These are phyloP conservation scores for Streblospio benedicti DNA, from an alignment of 1,140 invertebrate genomes.

Conservation along the genomic window DNA sequence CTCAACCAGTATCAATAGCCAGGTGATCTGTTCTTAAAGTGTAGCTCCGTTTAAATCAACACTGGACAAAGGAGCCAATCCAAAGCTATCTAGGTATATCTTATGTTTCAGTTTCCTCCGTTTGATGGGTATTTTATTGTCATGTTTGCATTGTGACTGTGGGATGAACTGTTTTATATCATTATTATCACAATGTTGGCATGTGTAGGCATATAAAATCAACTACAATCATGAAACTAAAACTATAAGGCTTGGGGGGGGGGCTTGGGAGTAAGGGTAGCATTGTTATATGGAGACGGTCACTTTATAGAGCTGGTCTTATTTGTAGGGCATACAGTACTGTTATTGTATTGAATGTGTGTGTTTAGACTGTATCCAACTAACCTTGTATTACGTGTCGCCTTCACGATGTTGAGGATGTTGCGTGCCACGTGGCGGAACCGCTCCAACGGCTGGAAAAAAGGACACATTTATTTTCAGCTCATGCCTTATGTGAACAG, in stretches of 20 bases:
- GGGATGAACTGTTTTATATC: no score
- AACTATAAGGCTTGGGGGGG: neutral
- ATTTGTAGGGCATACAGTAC: neutral
- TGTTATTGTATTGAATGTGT: neutral
- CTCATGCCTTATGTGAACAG: conserved; percentile 12
- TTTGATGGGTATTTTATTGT: no score
- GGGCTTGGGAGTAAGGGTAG: no score
- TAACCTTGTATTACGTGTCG: conserved; percentile 25
- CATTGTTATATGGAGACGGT: no score
- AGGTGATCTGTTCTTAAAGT: neutral
- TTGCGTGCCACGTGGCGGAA: conserved; percentile 27
- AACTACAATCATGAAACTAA: neutral
- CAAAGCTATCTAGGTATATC: no score
- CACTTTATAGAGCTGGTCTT: neutral
- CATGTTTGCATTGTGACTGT: no score
- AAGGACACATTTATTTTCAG: conserved; percentile 6
- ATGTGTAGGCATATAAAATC: no score
- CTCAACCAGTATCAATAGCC: no score
- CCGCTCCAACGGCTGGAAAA: conserved; percentile 30
- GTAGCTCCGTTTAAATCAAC: neutral
- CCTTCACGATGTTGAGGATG: conserved; percentile 26
- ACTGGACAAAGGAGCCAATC: neutral
- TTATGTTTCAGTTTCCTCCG: no score
- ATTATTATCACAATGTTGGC: no score
- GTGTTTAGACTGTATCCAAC: neutral